A percentile compares a stretch with the other conserved stretches of the same genome.
phyloP scores from a whole-genome alignment of 2,797 vertebrate genomes.

The Phylloscopus collybita region DNA sequence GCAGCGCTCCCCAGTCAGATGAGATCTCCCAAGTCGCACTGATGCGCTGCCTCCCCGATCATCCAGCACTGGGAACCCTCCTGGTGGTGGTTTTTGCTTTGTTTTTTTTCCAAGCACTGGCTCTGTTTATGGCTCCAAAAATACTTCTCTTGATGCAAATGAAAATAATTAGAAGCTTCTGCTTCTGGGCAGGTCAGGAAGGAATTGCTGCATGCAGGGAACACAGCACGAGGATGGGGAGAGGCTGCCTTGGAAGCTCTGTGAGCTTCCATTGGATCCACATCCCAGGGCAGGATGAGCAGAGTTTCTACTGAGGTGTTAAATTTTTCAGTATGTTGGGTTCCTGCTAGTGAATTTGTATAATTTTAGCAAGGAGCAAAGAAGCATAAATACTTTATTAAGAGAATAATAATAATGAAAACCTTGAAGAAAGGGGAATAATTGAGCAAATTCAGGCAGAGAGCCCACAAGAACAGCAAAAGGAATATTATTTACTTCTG shows the following conservation, averaged over 20 bases:
- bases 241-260: not conserved
- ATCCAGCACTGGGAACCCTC: not conserved
- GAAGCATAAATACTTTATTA: not conserved
- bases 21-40: not conserved
- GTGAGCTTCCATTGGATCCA: not conserved
- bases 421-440: not conserved
- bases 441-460: not conserved
- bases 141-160: constrained; percentile 37
- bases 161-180: constrained; percentile 53
- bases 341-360: not conserved
- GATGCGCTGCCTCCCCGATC: not conserved
- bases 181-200: constrained; percentile 55
- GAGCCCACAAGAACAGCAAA: not conserved
- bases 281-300: not conserved
- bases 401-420: not conserved
- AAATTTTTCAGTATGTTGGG: not conserved
- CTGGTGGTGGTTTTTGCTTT: not conserved
- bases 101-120: not conserved
- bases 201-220: not conserved
- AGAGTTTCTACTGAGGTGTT: not conserved
- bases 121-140: constrained; percentile 27
- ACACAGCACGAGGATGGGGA: not conserved
- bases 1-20: not conserved
- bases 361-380: not conserved
- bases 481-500: constrained; percentile 12